Base-by-base conservation (phyloP, 2,113 vertebrate genomes). In the Podiceps cristatus region DNA sequence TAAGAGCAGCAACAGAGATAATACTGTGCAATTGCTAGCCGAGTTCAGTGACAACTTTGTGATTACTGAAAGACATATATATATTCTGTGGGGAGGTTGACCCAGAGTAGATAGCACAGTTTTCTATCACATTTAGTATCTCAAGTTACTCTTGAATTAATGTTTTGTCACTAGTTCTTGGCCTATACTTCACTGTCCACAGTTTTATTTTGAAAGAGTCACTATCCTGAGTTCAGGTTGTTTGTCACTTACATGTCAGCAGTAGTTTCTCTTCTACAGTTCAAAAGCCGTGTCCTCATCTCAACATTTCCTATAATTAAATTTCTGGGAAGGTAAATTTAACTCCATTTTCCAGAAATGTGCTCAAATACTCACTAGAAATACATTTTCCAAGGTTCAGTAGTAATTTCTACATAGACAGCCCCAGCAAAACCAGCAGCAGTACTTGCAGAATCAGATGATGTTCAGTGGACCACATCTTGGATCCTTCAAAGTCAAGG, bases 31-130 rank as follows among this genome's bases (percentile, higher is more conserved):
- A 20, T 23, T 88, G 40, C 27, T 64, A 31, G 20, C 18, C 13
- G n/a, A 86, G 37, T 35, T 76, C 16, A 53, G 33, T 10, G 47
- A 66, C 37, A 87, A 47, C 20, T 84, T 77, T 56, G 58, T 45
- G 37, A 33, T 37, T 88, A 60, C 47, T 50, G 40, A 52, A 40
- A 55, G 18, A 19, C 13, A 33, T 2, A 55, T 7, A 3, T 24
- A 35, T 85, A 37, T 89, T 89, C 56, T 0, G 0, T 19, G 5
- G 8, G 55, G 6, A 80, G 11, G 10, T 1, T 71, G 29, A 68
- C 45, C 5, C 6, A 80, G 27, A 59, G 9, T 9, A 80, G 29
- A 28, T 20, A 8, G 8, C 20, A 72, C 1, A 27, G 20, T 78
- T 75, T 88, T 77, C 68, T 67, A 23, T 18, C 58, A 88, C 2